Evolutionary conservation across 2,797 vertebrate species (phyloP), one percentile per base, ranked within the genome.

Genomic region (Pterois miles): DNA sequence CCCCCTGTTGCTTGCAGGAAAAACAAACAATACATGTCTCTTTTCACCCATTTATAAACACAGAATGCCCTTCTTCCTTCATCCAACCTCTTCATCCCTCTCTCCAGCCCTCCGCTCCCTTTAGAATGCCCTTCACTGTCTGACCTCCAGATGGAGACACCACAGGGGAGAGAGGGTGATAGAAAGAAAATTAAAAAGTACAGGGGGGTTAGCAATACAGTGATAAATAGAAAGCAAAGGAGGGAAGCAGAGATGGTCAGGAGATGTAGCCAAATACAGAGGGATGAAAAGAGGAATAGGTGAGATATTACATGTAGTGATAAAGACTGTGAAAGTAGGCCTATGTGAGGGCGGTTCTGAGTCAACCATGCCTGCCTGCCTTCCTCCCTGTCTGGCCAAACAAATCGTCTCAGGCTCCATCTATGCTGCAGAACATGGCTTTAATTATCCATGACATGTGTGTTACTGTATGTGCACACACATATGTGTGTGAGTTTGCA

Each of bases 131-230:
- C 95, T 95, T 95, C 94, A 92, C 80, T 80, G 80, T 88, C 88
- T 94, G 93, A 94, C 94, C 94, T 95, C 94, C 94, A 96, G 95
- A 96, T 96, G 95, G 94, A 94, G 91, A 88, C 92, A 89, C 94
- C 86, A 81, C 92, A 74, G 95, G 93, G 90, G 91, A 83, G 86
- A 76, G 75, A 80, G 86, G 89, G 91, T 88, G 89, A 93, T 74
- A 76, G 90, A 91, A 93, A 93, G 92, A 93, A 95, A 94, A 94
- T 95, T 91, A 94, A 95, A 94, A 94, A 91, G 91, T 89, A 89
- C 88, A 87, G 87, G 91, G 86, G 90, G 94, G 88, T 82, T 77
- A 76, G 75, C 34, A 43, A 80, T 56, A 76, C 69, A 31, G 82
- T 68, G 87, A 89, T 83, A 81, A 92, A 90, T 79, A 85, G 85